Base-by-base conservation (phyloP, 2,797 vertebrate species). In the Gouania willdenowi region DNA sequence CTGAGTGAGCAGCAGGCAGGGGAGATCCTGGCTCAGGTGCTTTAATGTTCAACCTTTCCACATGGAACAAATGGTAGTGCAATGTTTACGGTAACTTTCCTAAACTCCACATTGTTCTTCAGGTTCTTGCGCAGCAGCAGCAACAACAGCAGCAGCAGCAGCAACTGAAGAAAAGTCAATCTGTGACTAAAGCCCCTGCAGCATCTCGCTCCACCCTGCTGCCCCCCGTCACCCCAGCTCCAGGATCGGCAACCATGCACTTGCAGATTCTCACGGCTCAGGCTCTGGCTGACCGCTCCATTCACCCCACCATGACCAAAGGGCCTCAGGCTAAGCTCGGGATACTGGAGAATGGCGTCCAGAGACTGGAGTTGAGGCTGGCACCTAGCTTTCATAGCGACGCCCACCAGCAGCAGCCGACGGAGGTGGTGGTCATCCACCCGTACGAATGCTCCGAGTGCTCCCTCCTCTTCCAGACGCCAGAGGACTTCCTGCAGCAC, bases 391-490 rank as follows among this genome's bases (percentile, higher is more conserved):
- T 46, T 23, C 76, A 58, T 23, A 28, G 39, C 1, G 67, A 69
- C 2, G n/a, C 9, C 20, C 67, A 66, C 26, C 63, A 68, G 25
- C 40, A 62, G 10, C 41, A 74, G 2, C 38, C 42, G 0, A 46
- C 72, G 1, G 81, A 87, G 50, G 69, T 88, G 38, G 72, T 81
- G 5, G 67, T 86, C 58, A 85, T 92, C 76, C 91, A 94, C 47
- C 92, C 92, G 0, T 96, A 96, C 0, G 93, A 95, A 53, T 95
- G 93, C 75, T 93, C 93, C 0, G 93, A 96, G 71, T 96, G 93
- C 44, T 86, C 88, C 30, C 77, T 91, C 29, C 86, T 94, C 22
- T 94, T 94, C 69, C 86, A 88, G 31, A 93, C 92, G 0, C 93
- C 93, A 0, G 93, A 96, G 55, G 93, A 94, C 58, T 93, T 93